Evolutionary conservation across 2,888 invertebrate genomes (phyloP).

Genomic region (Agriotes lineatus): DNA sequence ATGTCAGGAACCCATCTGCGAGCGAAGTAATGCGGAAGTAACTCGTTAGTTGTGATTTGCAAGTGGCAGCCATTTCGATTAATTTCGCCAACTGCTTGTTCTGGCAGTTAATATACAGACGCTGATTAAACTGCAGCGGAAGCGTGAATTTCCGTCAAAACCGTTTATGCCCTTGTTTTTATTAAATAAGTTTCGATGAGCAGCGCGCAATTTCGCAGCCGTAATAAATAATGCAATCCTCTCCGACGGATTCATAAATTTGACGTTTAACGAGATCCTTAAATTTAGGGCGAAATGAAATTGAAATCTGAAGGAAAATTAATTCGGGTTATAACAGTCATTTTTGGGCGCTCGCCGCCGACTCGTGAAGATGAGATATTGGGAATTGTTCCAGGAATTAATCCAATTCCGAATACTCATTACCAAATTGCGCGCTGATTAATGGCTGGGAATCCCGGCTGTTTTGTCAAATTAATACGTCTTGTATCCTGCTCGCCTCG

Average conservation of each 20-base stretch:
- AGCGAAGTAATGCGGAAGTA: no score
- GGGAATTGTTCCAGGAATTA: slow-evolving; percentile 21
- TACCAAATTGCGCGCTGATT: slow-evolving; percentile 17
- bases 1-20: no score
- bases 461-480: slow-evolving; percentile 18
- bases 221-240: slow-evolving; percentile 31
- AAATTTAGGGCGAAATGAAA: slow-evolving; percentile 31
- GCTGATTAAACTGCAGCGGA: slow-evolving; percentile 16
- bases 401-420: slow-evolving; percentile 25
- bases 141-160: slow-evolving; percentile 5
- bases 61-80: slow-evolving; percentile 11
- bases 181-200: slow-evolving; percentile 34
- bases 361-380: slow-evolving; percentile 17
- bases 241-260: slow-evolving; percentile 25
- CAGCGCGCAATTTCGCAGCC: slow-evolving; percentile 3
- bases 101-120: slow-evolving; percentile 24
- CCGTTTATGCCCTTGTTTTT: slow-evolving; percentile 28
- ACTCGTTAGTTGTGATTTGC: no score
- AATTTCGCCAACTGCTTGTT: slow-evolving; percentile 7
- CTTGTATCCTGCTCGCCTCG: neutral
- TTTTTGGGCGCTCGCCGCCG: slow-evolving; percentile 10
- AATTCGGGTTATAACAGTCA: slow-evolving; percentile 30
- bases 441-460: neutral
- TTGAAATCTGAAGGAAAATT: slow-evolving; percentile 35
- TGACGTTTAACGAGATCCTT: slow-evolving; percentile 31